Percentiles rank a stretch among this genome's conserved stretches.
These are phyloP conservation scores for Castor canadensis DNA, from an alignment of 2,113 vertebrate species.

Conservation along the genomic window DNA sequence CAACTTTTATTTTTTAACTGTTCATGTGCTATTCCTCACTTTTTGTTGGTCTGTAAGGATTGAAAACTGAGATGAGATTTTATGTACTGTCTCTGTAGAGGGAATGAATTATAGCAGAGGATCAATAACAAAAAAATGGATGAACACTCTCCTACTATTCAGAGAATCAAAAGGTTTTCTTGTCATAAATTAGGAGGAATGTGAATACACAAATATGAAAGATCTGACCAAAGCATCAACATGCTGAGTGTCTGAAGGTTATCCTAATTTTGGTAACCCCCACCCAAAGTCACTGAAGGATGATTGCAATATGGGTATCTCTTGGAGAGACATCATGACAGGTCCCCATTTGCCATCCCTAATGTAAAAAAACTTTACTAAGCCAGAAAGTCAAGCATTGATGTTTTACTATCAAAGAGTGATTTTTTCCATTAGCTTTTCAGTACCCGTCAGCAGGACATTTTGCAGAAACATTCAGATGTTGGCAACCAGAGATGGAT, in stretches of 20 bases:
- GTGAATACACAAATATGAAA: background rate
- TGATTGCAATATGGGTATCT: background rate
- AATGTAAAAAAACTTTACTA: background rate
- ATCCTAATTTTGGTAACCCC: background rate
- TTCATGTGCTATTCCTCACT: background rate
- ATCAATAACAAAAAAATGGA: background rate
- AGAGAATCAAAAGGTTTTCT: background rate
- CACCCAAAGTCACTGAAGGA: background rate
- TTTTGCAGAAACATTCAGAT: conserved; percentile 25
- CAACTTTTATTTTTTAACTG: background rate
- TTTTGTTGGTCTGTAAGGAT: background rate
- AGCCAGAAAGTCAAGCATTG: conserved; percentile 51
- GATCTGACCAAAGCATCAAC: background rate
- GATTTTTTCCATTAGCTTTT: conserved; percentile 60
- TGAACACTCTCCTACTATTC: background rate
- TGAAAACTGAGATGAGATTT: background rate
- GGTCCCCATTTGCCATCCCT: background rate
- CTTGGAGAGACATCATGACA: background rate
- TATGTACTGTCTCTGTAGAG: background rate
- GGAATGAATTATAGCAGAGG: background rate
- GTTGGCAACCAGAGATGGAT: conserved; percentile 40
- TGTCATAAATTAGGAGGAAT: background rate
- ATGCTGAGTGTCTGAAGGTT: background rate
- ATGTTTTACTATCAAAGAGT: conserved; percentile 54
- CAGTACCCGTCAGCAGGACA: background rate